Percentiles rank a stretch among this genome's conserved stretches.
Conservation (phyloP, 2,797 vertebrate genomes). For the Vipera latastei region DNA sequence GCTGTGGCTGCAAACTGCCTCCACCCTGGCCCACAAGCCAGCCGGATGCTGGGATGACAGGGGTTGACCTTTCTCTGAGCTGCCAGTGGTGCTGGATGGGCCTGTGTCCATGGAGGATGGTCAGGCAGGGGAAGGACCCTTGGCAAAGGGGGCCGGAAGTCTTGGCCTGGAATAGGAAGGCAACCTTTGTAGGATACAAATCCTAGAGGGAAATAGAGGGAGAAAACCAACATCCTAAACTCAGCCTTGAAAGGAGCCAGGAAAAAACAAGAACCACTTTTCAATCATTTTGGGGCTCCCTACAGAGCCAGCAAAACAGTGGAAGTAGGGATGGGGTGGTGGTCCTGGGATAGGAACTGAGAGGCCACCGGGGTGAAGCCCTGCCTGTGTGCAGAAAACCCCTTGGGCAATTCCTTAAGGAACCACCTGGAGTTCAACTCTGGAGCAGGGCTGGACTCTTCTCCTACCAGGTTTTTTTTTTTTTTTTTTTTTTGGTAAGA, state of each 20-base stretch:
- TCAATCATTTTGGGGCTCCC: background rate
- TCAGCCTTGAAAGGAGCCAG: no score
- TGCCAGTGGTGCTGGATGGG: background rate
- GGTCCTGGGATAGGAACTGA: background rate
- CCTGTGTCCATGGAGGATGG: background rate
- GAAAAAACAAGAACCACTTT: background rate
- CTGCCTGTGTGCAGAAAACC: background rate
- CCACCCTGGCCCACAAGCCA: conserved; percentile 18
- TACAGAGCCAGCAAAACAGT: background rate
- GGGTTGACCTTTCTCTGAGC: background rate
- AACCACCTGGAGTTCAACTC: background rate
- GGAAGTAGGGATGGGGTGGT: background rate
- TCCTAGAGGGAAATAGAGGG: background rate
- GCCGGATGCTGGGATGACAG: conserved; percentile 1
- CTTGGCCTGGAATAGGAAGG: background rate
- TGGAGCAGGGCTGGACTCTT: background rate
- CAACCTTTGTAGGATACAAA: background rate
- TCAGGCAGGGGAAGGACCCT: background rate
- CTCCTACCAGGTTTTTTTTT: background rate
- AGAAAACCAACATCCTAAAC: background rate
- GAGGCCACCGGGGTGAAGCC: no score
- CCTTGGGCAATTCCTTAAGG: background rate
- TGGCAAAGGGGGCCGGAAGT: background rate
- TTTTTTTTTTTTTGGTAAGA: background rate
- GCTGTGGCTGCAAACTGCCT: conserved; percentile 15